Percentiles rank a stretch among this genome's conserved stretches.
Conservation (phyloP, 2,888 invertebrate species). For the Luffia ferchaultella region DNA sequence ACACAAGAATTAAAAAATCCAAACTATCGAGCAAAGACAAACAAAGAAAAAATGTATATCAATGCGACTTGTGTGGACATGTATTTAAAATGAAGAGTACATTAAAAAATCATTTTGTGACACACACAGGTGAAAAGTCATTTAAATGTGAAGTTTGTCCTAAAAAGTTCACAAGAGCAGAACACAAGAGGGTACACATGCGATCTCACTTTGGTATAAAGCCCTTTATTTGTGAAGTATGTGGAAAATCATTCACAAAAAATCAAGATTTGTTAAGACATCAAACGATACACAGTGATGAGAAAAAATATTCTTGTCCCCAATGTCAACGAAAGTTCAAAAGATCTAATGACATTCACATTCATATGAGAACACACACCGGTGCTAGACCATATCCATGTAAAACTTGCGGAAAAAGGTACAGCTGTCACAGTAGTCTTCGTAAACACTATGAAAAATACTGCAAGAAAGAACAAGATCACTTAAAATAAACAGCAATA, state of each 20-base stretch:
- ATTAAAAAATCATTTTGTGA: conserved; percentile 30
- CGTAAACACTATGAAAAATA: conserved; percentile 22
- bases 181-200: conserved; percentile 52
- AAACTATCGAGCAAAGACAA: background rate
- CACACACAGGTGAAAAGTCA: conserved; percentile 33
- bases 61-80: conserved; percentile 25
- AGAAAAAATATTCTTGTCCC: conserved; percentile 23
- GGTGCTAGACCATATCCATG: conserved; percentile 24
- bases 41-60: conserved; percentile 1
- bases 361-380: conserved; percentile 26
- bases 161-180: conserved; percentile 36
- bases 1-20: background rate
- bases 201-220: conserved; percentile 53
- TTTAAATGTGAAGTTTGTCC: conserved; percentile 36
- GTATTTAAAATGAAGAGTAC: conserved; percentile 20
- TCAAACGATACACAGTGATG: conserved; percentile 26
- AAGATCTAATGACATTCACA: conserved; percentile 23
- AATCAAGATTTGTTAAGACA: conserved; percentile 26
- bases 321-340: conserved; percentile 24
- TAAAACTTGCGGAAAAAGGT: conserved; percentile 21
- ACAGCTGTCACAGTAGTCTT: conserved; percentile 25
- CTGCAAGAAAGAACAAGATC: conserved; percentile 12
- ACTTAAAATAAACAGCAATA: conserved; percentile 2
- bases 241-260: conserved; percentile 33
- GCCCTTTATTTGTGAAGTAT: conserved; percentile 54